Percentiles rank a stretch among this genome's conserved stretches.
Conservation (phyloP, 2,113 vertebrate species). For the Entelurus aequoreus region DNA sequence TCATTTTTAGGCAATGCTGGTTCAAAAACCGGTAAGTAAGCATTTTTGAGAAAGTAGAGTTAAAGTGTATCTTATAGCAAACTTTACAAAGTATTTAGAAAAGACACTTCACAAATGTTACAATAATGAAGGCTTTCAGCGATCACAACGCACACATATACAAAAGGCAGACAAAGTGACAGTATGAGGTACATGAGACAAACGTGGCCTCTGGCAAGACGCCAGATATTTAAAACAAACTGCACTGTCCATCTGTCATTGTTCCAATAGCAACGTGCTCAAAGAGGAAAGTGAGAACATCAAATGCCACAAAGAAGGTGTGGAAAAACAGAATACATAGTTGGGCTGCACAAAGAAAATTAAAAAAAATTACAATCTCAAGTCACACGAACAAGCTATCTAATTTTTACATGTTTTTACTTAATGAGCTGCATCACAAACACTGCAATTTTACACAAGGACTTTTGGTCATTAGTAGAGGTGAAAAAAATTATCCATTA, state of each 20-base stretch:
- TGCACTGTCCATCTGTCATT: conserved; percentile 47
- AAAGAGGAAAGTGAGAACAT: not conserved
- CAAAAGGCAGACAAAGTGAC: conserved; percentile 39
- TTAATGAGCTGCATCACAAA: too few relatives aligned
- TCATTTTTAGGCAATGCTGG: not conserved
- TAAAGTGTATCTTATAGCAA: not conserved
- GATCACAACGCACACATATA: conserved; percentile 27
- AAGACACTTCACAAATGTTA: too few relatives aligned
- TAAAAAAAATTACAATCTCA: not conserved
- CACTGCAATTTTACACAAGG: too few relatives aligned
- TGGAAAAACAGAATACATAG: not conserved
- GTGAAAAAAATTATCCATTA: too few relatives aligned
- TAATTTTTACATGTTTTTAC: too few relatives aligned
- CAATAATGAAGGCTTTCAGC: not conserved
- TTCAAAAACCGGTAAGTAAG: not conserved
- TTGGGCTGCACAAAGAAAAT: not conserved
- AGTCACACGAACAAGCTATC: too few relatives aligned
- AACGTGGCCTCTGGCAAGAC: conserved; percentile 39
- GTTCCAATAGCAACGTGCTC: conserved; percentile 15
- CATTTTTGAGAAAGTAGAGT: not conserved
- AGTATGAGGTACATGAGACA: conserved; percentile 42
- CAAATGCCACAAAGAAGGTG: not conserved
- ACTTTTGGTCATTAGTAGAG: too few relatives aligned
- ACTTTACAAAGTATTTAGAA: not conserved
- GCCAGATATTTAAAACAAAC: conserved; percentile 45